phyloP scores from a whole-genome alignment of 2,797 vertebrate genomes.

The Danio kyathit region DNA sequence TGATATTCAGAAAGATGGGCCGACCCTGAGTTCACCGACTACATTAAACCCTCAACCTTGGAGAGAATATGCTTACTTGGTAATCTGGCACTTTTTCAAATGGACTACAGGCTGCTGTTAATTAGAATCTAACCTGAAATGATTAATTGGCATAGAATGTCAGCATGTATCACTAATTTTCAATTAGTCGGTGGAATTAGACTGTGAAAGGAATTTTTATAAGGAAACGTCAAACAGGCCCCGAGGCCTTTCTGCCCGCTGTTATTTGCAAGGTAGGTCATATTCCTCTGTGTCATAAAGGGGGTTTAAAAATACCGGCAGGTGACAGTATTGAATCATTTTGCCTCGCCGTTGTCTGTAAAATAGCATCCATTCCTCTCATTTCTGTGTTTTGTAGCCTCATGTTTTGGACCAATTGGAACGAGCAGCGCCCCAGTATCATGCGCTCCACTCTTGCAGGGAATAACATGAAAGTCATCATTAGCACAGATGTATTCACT shows the following conservation, averaged over 20 bases:
- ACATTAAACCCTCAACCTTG: slow-evolving; percentile 77
- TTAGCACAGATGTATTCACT: slow-evolving; percentile 92
- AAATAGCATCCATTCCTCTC: slow-evolving; percentile 23
- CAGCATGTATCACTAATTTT: slow-evolving; percentile 71
- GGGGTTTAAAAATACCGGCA: slow-evolving; percentile 5
- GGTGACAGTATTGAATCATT: slow-evolving; percentile 19
- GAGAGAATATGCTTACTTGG: slow-evolving; percentile 70
- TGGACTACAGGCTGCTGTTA: slow-evolving; percentile 72
- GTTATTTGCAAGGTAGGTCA: slow-evolving; percentile 24
- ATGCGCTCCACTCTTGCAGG: slow-evolving; percentile 94
- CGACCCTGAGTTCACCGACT: slow-evolving; percentile 61
- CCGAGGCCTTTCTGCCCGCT: slow-evolving; percentile 29
- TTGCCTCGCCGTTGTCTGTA: background rate
- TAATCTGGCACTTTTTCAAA: slow-evolving; percentile 76
- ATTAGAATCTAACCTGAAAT: slow-evolving; percentile 77
- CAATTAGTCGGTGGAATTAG: slow-evolving; percentile 55
- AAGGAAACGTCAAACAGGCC: slow-evolving; percentile 27
- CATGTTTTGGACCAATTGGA: slow-evolving; percentile 99
- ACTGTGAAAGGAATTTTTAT: slow-evolving; percentile 49
- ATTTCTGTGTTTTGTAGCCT: slow-evolving; percentile 77
- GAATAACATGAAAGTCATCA: slow-evolving; percentile 90
- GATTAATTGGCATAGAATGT: slow-evolving; percentile 73
- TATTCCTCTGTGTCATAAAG: slow-evolving; percentile 7
- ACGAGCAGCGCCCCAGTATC: slow-evolving; percentile 95
- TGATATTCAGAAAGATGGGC: slow-evolving; percentile 60